These are phyloP conservation scores for Agrotis puta DNA, from an alignment of 2,888 invertebrate genomes.

Conservation along the genomic window DNA sequence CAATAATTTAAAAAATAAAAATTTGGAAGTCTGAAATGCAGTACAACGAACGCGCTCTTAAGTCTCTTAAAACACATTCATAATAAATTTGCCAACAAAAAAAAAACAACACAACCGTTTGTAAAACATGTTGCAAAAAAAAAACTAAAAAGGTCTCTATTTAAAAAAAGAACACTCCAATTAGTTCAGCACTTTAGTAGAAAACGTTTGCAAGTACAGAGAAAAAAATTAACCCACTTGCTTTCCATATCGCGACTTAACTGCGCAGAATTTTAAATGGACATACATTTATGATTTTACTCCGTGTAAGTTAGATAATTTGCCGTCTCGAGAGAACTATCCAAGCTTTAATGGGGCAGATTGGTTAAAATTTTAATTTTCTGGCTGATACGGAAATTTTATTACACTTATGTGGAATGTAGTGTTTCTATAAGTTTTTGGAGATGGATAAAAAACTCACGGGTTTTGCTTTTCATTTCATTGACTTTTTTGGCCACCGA, in stretches of 20 bases:
- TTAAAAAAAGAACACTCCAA: not conserved
- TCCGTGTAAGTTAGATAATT: constrained; percentile 51
- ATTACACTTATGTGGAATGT: not conserved
- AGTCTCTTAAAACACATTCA: not conserved
- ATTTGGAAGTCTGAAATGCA: no score
- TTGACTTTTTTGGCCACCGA: no score
- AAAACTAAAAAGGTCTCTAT: no score
- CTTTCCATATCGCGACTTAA: not conserved
- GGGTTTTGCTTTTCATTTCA: no score
- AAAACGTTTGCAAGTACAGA: constrained; percentile 9
- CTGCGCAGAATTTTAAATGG: constrained; percentile 41
- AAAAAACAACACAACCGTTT: not conserved
- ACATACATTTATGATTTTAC: constrained; percentile 54
- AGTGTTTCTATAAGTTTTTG: no score
- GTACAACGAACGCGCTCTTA: no score
- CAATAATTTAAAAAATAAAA: no score
- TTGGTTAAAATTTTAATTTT: constrained; percentile 47
- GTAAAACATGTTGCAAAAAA: not conserved
- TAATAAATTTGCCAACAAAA: not conserved
- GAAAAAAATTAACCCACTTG: constrained; percentile 15
- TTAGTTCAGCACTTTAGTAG: constrained; percentile 11
- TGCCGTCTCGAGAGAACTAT: constrained; percentile 49
- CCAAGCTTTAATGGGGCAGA: constrained; percentile 33
- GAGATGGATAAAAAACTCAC: no score
- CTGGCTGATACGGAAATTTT: constrained; percentile 26